phyloP scores from a whole-genome alignment of 2,888 invertebrate species.

The Pristionchus entomophagus region DNA sequence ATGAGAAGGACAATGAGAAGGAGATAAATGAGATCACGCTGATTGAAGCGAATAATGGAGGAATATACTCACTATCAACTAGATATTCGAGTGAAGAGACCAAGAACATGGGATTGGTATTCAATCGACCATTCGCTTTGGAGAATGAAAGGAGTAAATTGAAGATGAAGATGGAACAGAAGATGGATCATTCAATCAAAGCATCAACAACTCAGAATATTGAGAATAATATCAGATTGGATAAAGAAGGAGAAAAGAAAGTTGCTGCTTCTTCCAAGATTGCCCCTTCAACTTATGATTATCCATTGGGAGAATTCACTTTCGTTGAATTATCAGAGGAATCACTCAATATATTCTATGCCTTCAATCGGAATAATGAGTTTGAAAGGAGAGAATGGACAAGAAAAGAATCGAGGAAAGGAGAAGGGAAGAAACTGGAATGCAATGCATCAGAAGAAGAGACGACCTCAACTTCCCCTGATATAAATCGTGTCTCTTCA shows the following conservation, averaged over 20 bases:
- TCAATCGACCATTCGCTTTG: constrained; percentile 50
- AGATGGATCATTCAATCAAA: constrained; percentile 36
- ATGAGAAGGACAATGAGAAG: constrained; percentile 53
- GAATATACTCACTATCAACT: constrained; percentile 62
- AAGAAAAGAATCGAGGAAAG: constrained; percentile 53
- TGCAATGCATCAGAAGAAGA: constrained; percentile 68
- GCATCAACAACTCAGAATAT: constrained; percentile 40
- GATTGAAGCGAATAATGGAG: constrained; percentile 59
- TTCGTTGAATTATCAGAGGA: constrained; percentile 63
- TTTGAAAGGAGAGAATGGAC: constrained; percentile 50
- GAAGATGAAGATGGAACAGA: constrained; percentile 51
- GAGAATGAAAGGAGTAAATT: constrained; percentile 55
- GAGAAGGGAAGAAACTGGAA: constrained; percentile 52
- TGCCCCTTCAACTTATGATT: neutral
- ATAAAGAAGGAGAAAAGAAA: constrained; percentile 15
- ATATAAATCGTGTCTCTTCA: constrained; percentile 53
- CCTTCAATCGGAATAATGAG: constrained; percentile 57
- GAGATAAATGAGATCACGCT: constrained; percentile 48
- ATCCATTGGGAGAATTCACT: constrained; percentile 50
- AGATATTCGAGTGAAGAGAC: constrained; percentile 61
- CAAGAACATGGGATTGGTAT: constrained; percentile 51
- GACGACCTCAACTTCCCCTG: constrained; percentile 58
- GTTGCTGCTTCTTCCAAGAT: constrained; percentile 10
- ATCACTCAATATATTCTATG: constrained; percentile 60
- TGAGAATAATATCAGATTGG: neutral